A percentile compares a stretch with the other conserved stretches of the same genome.
These are phyloP conservation scores for Dipodomys ordii DNA, from an alignment of 2,113 vertebrate genomes.

Conservation along the genomic window DNA sequence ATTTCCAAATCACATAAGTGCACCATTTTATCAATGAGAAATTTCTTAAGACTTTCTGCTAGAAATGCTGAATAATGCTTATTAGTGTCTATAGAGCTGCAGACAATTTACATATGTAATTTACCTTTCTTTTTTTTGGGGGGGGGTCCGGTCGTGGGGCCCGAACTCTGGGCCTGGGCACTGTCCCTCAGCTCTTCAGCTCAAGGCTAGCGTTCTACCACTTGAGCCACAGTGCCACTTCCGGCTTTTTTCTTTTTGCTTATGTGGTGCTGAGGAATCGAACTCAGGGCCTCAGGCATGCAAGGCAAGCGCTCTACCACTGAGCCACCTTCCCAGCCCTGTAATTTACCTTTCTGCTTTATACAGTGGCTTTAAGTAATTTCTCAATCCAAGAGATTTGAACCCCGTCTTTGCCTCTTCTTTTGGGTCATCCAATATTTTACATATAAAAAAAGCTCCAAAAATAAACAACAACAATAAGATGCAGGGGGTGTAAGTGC, in stretches of 20 bases:
- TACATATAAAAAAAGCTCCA: neutral
- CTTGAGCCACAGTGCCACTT: no score
- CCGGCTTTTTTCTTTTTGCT: no score
- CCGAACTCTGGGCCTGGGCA: no score
- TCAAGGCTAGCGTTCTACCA: no score
- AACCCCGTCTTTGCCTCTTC: neutral
- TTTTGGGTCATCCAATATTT: neutral
- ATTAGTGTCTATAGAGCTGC: neutral
- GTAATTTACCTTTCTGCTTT: slow-evolving; percentile 1
- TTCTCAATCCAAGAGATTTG: no score
- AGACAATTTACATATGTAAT: neutral
- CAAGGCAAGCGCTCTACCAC: no score
- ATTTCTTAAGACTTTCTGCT: neutral
- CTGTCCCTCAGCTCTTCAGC: no score
- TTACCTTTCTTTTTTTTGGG: slow-evolving; percentile 10
- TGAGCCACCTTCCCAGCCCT: no score
- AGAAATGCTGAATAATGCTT: neutral
- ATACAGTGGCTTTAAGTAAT: slow-evolving; percentile 12
- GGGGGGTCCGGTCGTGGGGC: no score
- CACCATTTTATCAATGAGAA: neutral
- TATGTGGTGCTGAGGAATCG: no score
- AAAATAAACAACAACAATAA: neutral
- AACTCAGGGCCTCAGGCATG: no score
- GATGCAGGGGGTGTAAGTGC: neutral
- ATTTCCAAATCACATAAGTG: neutral